Evolutionary conservation across 35 echinoderm and acorn worm species (phyloP), one percentile per base, ranked within the genome.

Genomic region (Heliocidaris tuberculata): DNA sequence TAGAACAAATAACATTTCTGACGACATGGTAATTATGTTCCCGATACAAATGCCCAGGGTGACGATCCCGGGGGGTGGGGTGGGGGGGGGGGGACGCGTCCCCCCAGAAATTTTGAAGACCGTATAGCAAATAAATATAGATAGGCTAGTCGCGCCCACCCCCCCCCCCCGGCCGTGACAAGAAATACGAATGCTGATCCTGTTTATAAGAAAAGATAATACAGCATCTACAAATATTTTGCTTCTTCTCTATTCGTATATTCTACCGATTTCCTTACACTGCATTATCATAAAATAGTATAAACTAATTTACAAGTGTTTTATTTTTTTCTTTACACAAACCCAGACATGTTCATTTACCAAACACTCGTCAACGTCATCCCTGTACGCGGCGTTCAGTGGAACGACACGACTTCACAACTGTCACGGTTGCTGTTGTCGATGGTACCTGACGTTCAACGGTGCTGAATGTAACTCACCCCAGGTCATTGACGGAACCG

Each of bases 361-460:
- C 2, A 98, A 98, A 88, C 21, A 96, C 31, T 94, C 86, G 2
- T 85, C 60, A n/a, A 92, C 93, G 31, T 94, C 89, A 52, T 94
- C 97, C 7, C 88, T 98, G 9, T 98, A 94, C 48, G 96, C 96
- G 6, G 94, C 94, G 3, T 98, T 94, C 86, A 93, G 96, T 86
- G 97, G 95, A 10, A 47, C 31, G n/a, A 96, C 96, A 42, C 30
- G 97, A 31, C 92, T 98, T 9, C 85, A 56, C 86, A 31, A 90
- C 54, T 98, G 97, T 48, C 96, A 96, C 90, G 97, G 97, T 15
- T 98, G 97, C 89, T 98, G 97, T 50, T 94, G 94, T 60, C 92
- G 97, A 30, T 98, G 97, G 97, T 98, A 96, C 92, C 95, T 98
- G 50, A 95, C 92, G 30, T 96, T 98, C 86, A 95, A 98, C 56